phyloP scores from a whole-genome alignment of 2,113 vertebrate species.

The Eptatretus burgeri region DNA sequence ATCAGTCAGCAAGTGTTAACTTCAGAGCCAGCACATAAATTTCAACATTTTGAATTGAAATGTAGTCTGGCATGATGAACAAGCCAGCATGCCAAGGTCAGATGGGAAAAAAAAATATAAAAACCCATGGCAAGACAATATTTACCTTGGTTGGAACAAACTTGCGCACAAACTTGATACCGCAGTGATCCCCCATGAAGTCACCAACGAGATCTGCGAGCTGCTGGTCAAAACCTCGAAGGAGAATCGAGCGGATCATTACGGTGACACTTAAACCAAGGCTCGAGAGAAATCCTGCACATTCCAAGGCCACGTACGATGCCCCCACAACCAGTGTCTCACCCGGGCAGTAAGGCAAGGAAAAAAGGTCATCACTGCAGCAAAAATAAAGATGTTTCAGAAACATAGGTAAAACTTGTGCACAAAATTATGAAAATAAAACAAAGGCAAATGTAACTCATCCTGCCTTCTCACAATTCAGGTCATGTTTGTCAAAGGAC shows the following conservation, averaged over 20 bases:
- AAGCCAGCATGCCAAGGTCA: too few species aligned
- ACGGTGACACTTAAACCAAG: conserved; percentile 58
- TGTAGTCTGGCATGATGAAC: too few species aligned
- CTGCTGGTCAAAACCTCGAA: conserved; percentile 75
- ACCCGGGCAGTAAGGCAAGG: conserved; percentile 55
- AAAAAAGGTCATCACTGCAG: conserved; percentile 72
- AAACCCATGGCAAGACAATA: too few species aligned
- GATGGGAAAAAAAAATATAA: too few species aligned
- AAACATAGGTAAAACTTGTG: too few species aligned
- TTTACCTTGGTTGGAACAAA: conserved; percentile 39
- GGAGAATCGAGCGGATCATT: conserved; percentile 70
- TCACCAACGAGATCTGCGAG: conserved; percentile 55
- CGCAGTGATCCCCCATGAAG: conserved; percentile 40
- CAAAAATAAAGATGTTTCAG: neutral
- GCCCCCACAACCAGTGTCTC: conserved; percentile 67
- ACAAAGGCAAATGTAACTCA: neutral
- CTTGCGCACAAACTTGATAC: conserved; percentile 46
- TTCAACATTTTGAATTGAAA: too few species aligned
- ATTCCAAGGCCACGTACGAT: conserved; percentile 70
- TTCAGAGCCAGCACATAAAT: too few species aligned
- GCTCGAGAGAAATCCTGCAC: conserved; percentile 65
- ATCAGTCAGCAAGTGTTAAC: too few species aligned
- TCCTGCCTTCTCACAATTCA: too few species aligned
- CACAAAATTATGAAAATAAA: too few species aligned
- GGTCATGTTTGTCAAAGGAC: neutral